Evolutionary conservation across 2,797 vertebrate genomes (phyloP).

Genomic region (Pampus argenteus): DNA sequence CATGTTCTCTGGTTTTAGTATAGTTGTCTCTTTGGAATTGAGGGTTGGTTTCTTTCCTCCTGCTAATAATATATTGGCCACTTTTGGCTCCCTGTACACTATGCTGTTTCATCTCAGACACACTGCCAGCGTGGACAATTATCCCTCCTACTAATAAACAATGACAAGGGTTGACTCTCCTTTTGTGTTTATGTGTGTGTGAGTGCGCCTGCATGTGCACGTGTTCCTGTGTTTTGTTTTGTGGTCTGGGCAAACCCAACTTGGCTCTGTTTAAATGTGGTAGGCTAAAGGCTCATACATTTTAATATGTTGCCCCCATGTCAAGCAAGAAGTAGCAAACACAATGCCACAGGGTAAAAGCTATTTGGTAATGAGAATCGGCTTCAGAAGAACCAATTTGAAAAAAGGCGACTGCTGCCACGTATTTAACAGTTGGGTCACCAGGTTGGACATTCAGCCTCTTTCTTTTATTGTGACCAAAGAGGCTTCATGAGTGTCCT

Average conservation of each 20-base stretch:
- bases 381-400: slow-evolving; percentile 46
- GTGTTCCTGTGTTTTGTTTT: slow-evolving; percentile 48
- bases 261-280: slow-evolving; percentile 71
- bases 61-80: slow-evolving; percentile 63
- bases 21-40: slow-evolving; percentile 26
- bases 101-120: slow-evolving; percentile 50
- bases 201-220: not conserved
- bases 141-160: slow-evolving; percentile 66
- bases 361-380: slow-evolving; percentile 60
- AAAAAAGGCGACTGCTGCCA: slow-evolving; percentile 31
- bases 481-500: not conserved
- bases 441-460: slow-evolving; percentile 38
- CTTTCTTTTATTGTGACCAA: slow-evolving; percentile 27
- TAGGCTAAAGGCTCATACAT: slow-evolving; percentile 76
- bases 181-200: slow-evolving; percentile 20
- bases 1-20: slow-evolving; percentile 44
- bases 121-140: slow-evolving; percentile 59
- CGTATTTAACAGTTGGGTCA: slow-evolving; percentile 46
- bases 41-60: slow-evolving; percentile 46
- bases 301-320: slow-evolving; percentile 77
- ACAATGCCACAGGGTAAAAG: slow-evolving; percentile 64
- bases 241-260: slow-evolving; percentile 63
- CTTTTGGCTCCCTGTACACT: slow-evolving; percentile 46
- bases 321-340: slow-evolving; percentile 78
- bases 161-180: slow-evolving; percentile 51